Evolutionary conservation across 2,888 invertebrate species (phyloP).

Genomic region (Argyresthia albistria): DNA sequence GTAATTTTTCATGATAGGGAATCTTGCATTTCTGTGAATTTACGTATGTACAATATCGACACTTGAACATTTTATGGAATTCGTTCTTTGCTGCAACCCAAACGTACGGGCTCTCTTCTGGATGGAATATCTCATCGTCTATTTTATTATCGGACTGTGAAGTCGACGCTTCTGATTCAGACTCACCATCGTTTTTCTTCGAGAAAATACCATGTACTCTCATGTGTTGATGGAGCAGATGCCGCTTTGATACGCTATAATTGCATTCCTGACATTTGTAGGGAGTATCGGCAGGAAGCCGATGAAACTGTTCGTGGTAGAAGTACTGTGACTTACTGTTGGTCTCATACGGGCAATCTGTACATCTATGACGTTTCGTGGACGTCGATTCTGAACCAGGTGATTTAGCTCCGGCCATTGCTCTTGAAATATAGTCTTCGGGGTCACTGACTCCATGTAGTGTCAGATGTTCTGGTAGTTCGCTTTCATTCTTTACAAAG

Average conservation of each 20-base stretch:
- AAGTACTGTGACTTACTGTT: constrained; percentile 89
- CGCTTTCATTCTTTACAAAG: constrained; percentile 80
- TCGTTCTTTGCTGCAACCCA: constrained; percentile 83
- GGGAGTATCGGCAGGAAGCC: constrained; percentile 77
- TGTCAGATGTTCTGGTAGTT: constrained; percentile 77
- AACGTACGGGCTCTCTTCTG: constrained; percentile 78
- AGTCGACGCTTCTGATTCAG: constrained; percentile 44
- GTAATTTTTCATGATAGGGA: constrained; percentile 88
- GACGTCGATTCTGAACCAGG: constrained; percentile 19
- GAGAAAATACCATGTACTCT: constrained; percentile 78
- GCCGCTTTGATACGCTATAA: constrained; percentile 86
- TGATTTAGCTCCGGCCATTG: constrained; percentile 36
- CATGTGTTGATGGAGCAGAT: constrained; percentile 87
- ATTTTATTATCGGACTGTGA: constrained; percentile 20
- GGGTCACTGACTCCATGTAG: constrained; percentile 76
- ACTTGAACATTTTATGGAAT: constrained; percentile 87
- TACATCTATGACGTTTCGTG: constrained; percentile 82
- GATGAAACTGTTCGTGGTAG: constrained; percentile 90
- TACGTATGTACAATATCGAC: constrained; percentile 87
- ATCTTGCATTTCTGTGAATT: constrained; percentile 86
- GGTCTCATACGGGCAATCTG: constrained; percentile 87
- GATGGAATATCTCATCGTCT: constrained; percentile 29
- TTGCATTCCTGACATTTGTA: constrained; percentile 87
- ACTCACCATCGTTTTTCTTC: constrained; percentile 53
- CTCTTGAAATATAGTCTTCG: constrained; percentile 67